A percentile compares a stretch with the other conserved stretches of the same genome.
Conservation (phyloP, 2,888 invertebrate species). For the Protonemura montana region DNA sequence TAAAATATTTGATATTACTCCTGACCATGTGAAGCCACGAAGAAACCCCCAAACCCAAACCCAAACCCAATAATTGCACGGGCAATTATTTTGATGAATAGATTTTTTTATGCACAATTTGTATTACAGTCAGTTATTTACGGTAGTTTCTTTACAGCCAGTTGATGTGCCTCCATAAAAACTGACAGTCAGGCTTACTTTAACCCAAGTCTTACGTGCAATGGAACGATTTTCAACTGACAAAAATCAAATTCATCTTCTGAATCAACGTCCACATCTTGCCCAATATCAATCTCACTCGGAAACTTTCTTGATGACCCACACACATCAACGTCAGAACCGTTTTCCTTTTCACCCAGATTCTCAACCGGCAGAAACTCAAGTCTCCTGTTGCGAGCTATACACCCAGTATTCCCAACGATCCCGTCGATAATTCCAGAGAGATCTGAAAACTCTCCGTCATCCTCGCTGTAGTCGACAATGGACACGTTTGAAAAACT, state of each 20-base stretch:
- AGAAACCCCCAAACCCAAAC: too few species aligned
- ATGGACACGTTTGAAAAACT: slow-evolving; percentile 25
- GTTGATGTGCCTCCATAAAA: too few species aligned
- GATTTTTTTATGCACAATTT: too few species aligned
- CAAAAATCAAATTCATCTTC: slow-evolving; percentile 19
- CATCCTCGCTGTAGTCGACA: slow-evolving; percentile 16
- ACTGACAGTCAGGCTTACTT: too few species aligned
- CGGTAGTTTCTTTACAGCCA: too few species aligned
- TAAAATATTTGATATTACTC: too few species aligned
- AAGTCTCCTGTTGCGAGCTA: background rate
- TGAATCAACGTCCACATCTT: background rate
- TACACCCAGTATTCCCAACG: background rate
- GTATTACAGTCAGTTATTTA: too few species aligned
- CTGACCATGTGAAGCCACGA: too few species aligned
- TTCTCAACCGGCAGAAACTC: background rate
- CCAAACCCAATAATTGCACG: too few species aligned
- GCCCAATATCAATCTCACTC: background rate
- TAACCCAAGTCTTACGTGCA: background rate
- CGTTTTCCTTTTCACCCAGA: background rate
- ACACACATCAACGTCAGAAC: background rate
- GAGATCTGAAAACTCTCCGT: slow-evolving; percentile 27
- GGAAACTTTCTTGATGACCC: background rate
- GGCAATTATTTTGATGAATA: too few species aligned
- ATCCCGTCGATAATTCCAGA: slow-evolving; percentile 30
- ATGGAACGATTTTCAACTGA: background rate